Evolutionary conservation across 2,888 invertebrate genomes (phyloP).

Genomic region (Sipha maydis): DNA sequence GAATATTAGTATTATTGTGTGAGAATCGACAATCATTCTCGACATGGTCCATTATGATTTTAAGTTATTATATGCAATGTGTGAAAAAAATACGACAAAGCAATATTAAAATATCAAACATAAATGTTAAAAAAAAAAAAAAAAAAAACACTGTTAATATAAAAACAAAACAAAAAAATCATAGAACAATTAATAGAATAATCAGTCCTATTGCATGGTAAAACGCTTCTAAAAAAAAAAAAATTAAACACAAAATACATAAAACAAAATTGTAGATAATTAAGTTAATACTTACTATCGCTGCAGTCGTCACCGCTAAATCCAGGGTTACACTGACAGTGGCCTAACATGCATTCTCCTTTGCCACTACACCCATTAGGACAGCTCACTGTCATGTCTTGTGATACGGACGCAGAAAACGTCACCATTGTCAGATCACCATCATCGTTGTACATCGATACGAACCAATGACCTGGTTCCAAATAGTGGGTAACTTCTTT

Average conservation of each 20-base stretch:
- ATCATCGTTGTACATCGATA: constrained; percentile 95
- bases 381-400: constrained; percentile 94
- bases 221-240: constrained; percentile 36
- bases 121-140: neutral
- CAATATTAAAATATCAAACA: neutral
- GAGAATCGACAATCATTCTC: neutral
- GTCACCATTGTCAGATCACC: constrained; percentile 89
- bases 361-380: constrained; percentile 96
- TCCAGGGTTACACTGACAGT: constrained; percentile 95
- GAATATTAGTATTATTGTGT: neutral
- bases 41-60: neutral
- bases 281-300: constrained; percentile 78
- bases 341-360: constrained; percentile 94
- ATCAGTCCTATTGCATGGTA: neutral
- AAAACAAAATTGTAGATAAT: neutral
- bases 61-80: neutral
- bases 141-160: neutral
- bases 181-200: neutral
- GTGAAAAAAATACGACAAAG: neutral
- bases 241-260: constrained; percentile 20
- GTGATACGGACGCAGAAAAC: constrained; percentile 84
- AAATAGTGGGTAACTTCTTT: constrained; percentile 94
- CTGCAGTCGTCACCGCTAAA: constrained; percentile 97
- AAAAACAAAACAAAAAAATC: neutral
- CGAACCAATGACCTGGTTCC: constrained; percentile 96